Base-by-base conservation (phyloP, 2,888 invertebrate species). In the Hermodice carunculata region DNA sequence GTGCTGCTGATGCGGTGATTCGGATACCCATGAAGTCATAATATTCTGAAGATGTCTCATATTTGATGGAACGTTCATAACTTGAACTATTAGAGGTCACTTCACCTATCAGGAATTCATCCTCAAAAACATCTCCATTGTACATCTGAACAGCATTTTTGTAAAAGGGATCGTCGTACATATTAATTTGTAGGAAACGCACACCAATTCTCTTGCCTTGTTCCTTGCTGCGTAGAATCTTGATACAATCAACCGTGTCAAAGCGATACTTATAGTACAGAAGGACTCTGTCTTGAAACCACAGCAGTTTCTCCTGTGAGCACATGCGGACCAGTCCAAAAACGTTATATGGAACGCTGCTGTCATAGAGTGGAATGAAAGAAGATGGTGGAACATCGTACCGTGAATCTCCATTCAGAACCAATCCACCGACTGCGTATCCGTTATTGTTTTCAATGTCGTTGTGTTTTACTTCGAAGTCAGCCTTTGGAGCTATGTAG, bases 221-320 rank as follows among this genome's bases (percentile, higher is more conserved):
- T 80, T 91, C 93, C 66, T 91, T 91, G 67, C 95, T 94, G 61
- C 93, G 92, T 83, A 99, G 96, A 75, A 98, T 95, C 86, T 99
- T 99, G 0, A 98, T 94, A 82, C 98, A 99, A 83, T 98, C 98
- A 0, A 97, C 94, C 0, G 97, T 95, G 84, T 93, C 92, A 76
- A 96, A 96, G 80, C 96, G 96, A 80, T 99, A 99, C 85, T 98
- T 98, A 86, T 96, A 98, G 84, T 97, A 99, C 24, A 99, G 84
- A 0, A 98, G 86, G 4, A 98, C 91, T 51, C 98, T 89, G 81
- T 98, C 96, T 84, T 95, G 94, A 1, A 99, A 91, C 1, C 90
- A 89, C 19, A 99, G 91, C 82, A 94, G 93, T 87, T 99, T 99
- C 60, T 93, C 92, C 1, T 96, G 93, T 81, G 97, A 96, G 85